A percentile compares a stretch with the other conserved stretches of the same genome.
These are phyloP conservation scores for Varanus salvator DNA, from an alignment of 2,113 vertebrate genomes.

Conservation along the genomic window DNA sequence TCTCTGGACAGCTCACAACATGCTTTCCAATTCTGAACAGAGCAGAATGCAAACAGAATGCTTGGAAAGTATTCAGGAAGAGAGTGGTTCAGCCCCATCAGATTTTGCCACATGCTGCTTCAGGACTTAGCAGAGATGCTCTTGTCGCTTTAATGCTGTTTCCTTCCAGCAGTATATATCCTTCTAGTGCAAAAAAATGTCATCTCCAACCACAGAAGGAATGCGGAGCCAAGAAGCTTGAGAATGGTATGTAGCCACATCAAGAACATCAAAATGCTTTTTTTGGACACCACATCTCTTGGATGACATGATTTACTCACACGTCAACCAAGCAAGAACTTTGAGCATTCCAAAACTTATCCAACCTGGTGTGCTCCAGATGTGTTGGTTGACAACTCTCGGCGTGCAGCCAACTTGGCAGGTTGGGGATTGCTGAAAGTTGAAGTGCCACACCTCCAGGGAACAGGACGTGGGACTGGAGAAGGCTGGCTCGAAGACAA, in stretches of 20 bases:
- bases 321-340: constrained; percentile 43
- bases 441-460: too few relatives aligned
- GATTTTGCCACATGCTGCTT: neutral
- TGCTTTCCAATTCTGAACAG: neutral
- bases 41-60: neutral
- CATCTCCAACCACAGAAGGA: constrained; percentile 72
- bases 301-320: constrained; percentile 45
- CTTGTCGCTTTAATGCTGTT: constrained; percentile 43
- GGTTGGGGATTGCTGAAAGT: too few relatives aligned
- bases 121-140: neutral
- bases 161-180: constrained; percentile 63
- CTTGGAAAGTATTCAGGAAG: neutral
- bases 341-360: neutral
- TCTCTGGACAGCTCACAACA: too few relatives aligned
- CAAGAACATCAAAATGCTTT: constrained; percentile 73
- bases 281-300: constrained; percentile 64
- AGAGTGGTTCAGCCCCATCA: neutral
- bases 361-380: too few relatives aligned
- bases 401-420: too few relatives aligned
- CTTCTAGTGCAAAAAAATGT: constrained; percentile 56
- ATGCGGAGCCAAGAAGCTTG: constrained; percentile 63
- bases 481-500: too few relatives aligned
- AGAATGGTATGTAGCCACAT: constrained; percentile 55
- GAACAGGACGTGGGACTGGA: too few relatives aligned
- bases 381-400: too few relatives aligned